Evolutionary conservation across 2,797 vertebrate species (phyloP).

Genomic region (Rhinatrema bivittatum): DNA sequence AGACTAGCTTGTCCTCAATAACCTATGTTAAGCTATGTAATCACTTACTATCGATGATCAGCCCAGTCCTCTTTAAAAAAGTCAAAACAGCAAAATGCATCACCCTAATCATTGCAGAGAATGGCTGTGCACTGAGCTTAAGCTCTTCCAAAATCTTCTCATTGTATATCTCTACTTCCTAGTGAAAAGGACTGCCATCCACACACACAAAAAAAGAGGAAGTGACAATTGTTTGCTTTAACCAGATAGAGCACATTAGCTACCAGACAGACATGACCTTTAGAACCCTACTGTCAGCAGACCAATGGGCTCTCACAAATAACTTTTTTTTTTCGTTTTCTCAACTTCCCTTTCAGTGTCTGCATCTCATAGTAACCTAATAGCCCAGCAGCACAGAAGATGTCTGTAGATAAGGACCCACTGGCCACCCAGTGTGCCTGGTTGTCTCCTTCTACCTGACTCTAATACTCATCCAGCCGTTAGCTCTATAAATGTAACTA

Average conservation of each 20-base stretch:
- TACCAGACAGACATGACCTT: neutral
- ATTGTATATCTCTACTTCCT: conserved; percentile 2
- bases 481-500: too few species aligned
- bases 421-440: too few species aligned
- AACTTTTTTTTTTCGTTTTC: neutral
- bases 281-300: neutral
- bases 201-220: neutral
- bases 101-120: neutral
- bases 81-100: neutral
- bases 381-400: too few species aligned
- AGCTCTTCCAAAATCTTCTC: neutral
- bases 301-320: conserved; percentile 2
- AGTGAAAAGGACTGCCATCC: conserved; percentile 2
- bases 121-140: neutral
- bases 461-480: too few species aligned
- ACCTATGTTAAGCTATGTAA: too few species aligned
- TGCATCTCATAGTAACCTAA: too few species aligned
- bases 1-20: too few species aligned
- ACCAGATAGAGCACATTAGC: neutral
- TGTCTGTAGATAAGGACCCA: too few species aligned
- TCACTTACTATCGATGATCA: too few species aligned
- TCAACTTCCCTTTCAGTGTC: too few species aligned
- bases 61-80: too few species aligned
- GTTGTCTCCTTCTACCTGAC: too few species aligned
- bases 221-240: conserved; percentile 2